These are phyloP conservation scores for Ivindomyrus marchei DNA, from an alignment of 2,113 vertebrate species.

Conservation along the genomic window DNA sequence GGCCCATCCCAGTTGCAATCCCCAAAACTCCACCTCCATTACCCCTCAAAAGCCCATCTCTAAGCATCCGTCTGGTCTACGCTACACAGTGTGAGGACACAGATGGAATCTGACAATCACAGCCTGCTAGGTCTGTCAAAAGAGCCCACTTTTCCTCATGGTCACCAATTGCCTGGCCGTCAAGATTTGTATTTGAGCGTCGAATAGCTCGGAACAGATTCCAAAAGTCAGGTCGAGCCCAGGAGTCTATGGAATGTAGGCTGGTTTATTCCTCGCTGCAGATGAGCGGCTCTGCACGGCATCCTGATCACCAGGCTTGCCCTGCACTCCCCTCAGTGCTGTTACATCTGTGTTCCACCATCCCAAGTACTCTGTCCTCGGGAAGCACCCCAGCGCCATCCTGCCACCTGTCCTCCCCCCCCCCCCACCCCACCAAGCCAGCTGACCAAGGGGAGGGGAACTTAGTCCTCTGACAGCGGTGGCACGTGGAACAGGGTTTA, in stretches of 20 bases:
- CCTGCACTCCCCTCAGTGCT: not conserved
- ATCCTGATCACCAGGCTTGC: not conserved
- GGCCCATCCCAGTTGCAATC: conserved; percentile 20
- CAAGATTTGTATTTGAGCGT: not conserved
- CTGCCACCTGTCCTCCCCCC: not conserved
- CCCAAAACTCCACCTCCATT: conserved; percentile 3
- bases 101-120: conserved; percentile 6
- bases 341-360: conserved; percentile 14
- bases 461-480: not conserved
- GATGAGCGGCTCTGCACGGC: not conserved
- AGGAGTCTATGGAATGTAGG: not conserved
- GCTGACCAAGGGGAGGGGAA: not conserved
- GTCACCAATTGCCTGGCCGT: not conserved
- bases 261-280: not conserved
- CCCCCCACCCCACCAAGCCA: not conserved
- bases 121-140: not conserved
- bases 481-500: not conserved
- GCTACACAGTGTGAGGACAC: not conserved
- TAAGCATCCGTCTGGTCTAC: not conserved
- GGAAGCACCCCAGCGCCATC: not conserved
- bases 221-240: not conserved
- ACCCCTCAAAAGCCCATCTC: not conserved
- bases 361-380: not conserved
- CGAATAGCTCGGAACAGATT: not conserved
- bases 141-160: not conserved